Evolutionary conservation across 2,888 invertebrate genomes (phyloP).

Genomic region (Morpho deidamia): DNA sequence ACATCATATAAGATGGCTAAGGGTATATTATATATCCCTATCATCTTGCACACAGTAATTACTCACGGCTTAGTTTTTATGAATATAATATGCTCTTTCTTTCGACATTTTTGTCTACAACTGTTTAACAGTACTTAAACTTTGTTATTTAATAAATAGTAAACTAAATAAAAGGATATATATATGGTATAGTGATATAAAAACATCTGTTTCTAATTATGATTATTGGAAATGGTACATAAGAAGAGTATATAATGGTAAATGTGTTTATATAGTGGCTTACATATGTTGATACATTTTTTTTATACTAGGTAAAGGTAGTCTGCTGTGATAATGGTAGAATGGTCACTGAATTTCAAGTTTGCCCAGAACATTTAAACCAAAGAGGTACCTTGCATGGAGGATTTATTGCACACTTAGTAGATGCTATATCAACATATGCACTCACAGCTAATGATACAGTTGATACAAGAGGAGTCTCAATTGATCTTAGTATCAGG

Average conservation of each 20-base stretch:
- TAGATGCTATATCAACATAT: constrained; percentile 85
- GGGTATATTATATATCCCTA: no score
- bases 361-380: constrained; percentile 87
- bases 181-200: no score
- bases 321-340: constrained; percentile 82
- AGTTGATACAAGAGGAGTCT: constrained; percentile 84
- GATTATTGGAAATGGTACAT: no score
- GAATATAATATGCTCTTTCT: background rate
- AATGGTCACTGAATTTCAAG: constrained; percentile 86
- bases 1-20: no score
- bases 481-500: constrained; percentile 90
- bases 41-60: background rate
- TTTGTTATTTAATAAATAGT: no score
- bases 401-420: constrained; percentile 89
- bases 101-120: no score
- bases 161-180: no score
- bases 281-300: no score
- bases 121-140: no score
- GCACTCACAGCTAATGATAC: constrained; percentile 84
- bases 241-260: no score
- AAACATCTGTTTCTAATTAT: no score
- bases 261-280: no score
- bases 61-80: background rate
- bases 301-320: constrained; percentile 47
- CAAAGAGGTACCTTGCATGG: constrained; percentile 88